Percentiles rank a stretch among this genome's conserved stretches.
Evolutionary conservation across 2,113 vertebrate species (phyloP).

Genomic region (Neopipo cinnamomea): DNA sequence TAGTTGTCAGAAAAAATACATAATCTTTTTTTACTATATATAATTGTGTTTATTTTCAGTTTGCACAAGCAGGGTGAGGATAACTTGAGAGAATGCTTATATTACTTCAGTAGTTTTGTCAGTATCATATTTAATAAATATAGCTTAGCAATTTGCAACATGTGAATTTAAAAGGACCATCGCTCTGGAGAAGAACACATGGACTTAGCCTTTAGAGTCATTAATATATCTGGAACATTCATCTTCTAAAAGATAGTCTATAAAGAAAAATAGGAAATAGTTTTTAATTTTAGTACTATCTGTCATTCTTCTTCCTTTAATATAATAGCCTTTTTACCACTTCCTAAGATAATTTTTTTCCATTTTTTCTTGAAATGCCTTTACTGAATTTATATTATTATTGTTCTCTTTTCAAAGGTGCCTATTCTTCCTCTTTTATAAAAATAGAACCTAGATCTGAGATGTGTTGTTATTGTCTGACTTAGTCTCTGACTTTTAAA

Average conservation of each 20-base stretch:
- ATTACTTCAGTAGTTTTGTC: not conserved
- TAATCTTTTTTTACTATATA: not conserved
- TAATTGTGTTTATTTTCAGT: not conserved
- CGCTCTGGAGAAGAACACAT: not conserved
- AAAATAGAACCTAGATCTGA: not conserved
- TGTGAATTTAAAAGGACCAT: not conserved
- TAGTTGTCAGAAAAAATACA: not conserved
- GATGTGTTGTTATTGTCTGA: not conserved
- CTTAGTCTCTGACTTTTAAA: not conserved
- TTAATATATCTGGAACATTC: not conserved
- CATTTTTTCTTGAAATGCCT: not conserved
- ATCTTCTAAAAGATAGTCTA: not conserved
- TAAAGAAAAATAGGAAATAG: not conserved
- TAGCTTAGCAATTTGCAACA: not conserved
- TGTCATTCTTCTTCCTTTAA: not conserved
- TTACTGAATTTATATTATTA: not conserved
- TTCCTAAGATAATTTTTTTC: not conserved
- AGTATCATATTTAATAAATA: not conserved
- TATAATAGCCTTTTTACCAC: not conserved
- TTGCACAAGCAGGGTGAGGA: not conserved
- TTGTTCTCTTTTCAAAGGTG: not conserved
- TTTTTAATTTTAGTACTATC: not conserved
- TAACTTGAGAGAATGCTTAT: not conserved
- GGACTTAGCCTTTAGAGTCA: not conserved
- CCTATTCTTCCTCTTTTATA: not conserved